Evolutionary conservation across 2,113 vertebrate genomes (phyloP).

Genomic region (Stigmatopora argus): DNA sequence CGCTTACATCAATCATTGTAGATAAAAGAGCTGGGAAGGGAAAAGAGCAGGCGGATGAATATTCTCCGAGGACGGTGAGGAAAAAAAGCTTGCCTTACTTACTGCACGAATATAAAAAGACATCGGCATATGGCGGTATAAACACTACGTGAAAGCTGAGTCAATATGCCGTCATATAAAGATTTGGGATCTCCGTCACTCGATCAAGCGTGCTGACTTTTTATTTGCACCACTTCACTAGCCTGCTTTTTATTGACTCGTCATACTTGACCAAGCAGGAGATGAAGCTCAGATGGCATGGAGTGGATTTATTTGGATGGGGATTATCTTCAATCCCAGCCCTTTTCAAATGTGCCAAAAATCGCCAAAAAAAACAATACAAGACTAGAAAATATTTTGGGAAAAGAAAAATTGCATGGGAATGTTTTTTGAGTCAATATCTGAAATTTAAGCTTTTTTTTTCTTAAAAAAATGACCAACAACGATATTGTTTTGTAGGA

Average conservation of each 20-base stretch:
- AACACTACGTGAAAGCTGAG: not conserved
- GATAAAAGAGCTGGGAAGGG: slow-evolving; percentile 30
- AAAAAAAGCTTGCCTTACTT: not conserved
- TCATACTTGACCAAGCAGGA: not conserved
- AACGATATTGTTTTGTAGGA: no score
- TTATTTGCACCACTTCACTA: not conserved
- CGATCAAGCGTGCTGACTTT: not conserved
- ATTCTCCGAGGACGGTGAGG: slow-evolving; percentile 4
- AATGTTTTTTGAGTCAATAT: no score
- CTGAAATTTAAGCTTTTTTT: no score
- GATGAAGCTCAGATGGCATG: not conserved
- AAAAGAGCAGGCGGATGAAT: slow-evolving; percentile 5
- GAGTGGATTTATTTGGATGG: not conserved
- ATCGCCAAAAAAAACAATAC: no score
- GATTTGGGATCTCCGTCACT: not conserved
- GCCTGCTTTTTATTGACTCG: slow-evolving; percentile 14
- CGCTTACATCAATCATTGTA: slow-evolving; percentile 37
- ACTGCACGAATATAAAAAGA: not conserved
- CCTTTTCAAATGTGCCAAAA: not conserved
- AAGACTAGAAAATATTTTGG: no score
- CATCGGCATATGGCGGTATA: not conserved
- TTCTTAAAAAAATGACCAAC: no score
- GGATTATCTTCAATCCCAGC: not conserved
- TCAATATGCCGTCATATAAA: not conserved
- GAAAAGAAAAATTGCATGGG: no score